Evolutionary conservation across 2,797 vertebrate species (phyloP).

Genomic region (Sphenopsis melanotis): DNA sequence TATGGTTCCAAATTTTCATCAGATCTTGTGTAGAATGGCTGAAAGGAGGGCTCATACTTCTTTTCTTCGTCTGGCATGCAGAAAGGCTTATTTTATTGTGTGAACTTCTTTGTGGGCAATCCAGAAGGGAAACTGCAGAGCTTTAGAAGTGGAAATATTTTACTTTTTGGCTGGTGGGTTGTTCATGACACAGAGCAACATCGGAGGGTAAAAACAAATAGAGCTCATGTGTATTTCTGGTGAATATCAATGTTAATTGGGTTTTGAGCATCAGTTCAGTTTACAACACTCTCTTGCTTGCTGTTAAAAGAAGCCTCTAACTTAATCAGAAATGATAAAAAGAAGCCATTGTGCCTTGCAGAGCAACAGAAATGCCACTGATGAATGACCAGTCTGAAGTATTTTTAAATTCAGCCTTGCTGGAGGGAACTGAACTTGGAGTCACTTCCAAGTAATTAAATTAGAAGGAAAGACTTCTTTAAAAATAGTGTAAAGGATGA

Average conservation of each 20-base stretch:
- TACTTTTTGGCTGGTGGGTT: background rate
- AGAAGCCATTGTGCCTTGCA: background rate
- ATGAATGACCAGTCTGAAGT: background rate
- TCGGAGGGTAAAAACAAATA: background rate
- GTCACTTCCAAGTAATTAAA: conserved; percentile 18
- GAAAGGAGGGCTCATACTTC: background rate
- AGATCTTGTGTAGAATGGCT: background rate
- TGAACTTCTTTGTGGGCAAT: conserved; percentile 1
- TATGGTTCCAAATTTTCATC: background rate
- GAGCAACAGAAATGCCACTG: background rate
- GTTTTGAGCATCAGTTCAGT: background rate
- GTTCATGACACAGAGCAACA: background rate
- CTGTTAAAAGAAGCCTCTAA: background rate
- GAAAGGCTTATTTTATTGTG: conserved; percentile 17
- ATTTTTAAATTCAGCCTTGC: conserved; percentile 18
- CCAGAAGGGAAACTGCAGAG: background rate
- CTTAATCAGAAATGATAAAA: background rate
- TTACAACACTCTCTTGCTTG: background rate
- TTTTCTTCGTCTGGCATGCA: background rate
- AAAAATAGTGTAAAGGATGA: background rate
- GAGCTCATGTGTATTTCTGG: background rate
- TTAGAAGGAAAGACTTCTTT: background rate
- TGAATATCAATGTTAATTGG: background rate
- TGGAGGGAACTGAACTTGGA: background rate
- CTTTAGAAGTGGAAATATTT: background rate